Percentiles rank a stretch among this genome's conserved stretches.
Conservation (phyloP, 2,113 vertebrate species). For the Phrynocephalus versicolor region DNA sequence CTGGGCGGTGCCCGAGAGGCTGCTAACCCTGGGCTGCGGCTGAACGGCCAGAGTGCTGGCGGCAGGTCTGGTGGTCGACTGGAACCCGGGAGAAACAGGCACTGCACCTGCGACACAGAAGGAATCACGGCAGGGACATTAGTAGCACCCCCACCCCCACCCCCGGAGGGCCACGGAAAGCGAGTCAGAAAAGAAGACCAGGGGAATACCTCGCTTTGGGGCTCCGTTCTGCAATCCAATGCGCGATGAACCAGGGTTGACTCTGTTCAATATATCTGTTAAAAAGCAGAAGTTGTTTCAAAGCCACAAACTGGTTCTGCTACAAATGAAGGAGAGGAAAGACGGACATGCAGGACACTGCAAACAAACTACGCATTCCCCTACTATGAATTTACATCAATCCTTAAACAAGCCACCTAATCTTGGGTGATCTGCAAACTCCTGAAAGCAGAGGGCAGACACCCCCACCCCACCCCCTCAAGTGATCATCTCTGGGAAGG, state of each 20-base stretch:
- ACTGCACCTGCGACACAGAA: constrained; percentile 74
- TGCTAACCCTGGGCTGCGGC: constrained; percentile 72
- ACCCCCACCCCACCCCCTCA: too few species aligned
- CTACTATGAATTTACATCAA: not conserved
- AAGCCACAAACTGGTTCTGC: constrained; percentile 48
- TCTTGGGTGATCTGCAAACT: not conserved
- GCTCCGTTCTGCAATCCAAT: constrained; percentile 79
- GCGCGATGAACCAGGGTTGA: constrained; percentile 74
- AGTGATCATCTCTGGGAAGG: not conserved
- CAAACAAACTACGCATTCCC: constrained; percentile 29
- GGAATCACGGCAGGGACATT: constrained; percentile 42
- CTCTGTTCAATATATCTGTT: constrained; percentile 82
- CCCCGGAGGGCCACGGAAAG: constrained; percentile 18
- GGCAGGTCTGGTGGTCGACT: constrained; percentile 68
- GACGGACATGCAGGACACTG: constrained; percentile 34
- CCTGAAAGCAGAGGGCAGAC: not conserved
- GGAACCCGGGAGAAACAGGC: constrained; percentile 69
- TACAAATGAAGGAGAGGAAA: constrained; percentile 37
- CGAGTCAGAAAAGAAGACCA: constrained; percentile 35
- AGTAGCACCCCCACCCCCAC: not conserved
- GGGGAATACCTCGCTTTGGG: constrained; percentile 78
- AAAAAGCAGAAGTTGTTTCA: constrained; percentile 67
- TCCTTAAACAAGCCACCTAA: constrained; percentile 33
- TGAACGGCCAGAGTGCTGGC: constrained; percentile 66
- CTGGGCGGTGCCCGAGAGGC: constrained; percentile 62